These are phyloP conservation scores for Rhogogaster chlorosoma DNA, from an alignment of 2,888 invertebrate genomes.

Conservation along the genomic window DNA sequence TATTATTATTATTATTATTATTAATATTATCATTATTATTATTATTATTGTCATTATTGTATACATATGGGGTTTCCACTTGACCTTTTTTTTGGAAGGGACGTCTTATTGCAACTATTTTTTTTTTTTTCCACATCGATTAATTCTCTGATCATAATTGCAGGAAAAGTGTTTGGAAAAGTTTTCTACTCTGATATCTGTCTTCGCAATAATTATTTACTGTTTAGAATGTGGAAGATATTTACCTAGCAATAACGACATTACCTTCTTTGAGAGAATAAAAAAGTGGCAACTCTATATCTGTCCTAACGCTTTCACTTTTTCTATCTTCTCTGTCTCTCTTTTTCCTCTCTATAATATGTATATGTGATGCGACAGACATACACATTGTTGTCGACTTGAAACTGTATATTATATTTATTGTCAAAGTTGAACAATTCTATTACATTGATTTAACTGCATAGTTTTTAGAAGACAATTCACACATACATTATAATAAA, in stretches of 20 bases:
- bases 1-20: neutral
- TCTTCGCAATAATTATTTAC: neutral
- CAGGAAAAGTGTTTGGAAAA: neutral
- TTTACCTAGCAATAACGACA: neutral
- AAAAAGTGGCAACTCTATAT: constrained; percentile 30
- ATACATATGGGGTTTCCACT: constrained; percentile 24
- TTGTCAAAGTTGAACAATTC: constrained; percentile 27
- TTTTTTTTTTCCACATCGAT: neutral
- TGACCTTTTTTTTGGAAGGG: constrained; percentile 30
- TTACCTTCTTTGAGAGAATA: constrained; percentile 26
- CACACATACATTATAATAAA: constrained; percentile 46
- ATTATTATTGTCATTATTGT: neutral
- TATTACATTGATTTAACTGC: constrained; percentile 42
- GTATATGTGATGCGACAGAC: neutral
- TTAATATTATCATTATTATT: neutral
- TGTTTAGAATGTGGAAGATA: neutral
- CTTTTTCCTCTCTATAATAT: neutral
- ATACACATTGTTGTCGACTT: constrained; percentile 31
- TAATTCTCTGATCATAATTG: neutral
- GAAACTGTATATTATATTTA: constrained; percentile 23
- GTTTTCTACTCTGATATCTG: neutral
- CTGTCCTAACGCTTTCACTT: neutral
- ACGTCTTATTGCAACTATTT: neutral
- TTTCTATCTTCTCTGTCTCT: neutral
- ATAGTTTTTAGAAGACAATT: constrained; percentile 40